Percentiles rank a stretch among this genome's conserved stretches.
These are phyloP conservation scores for Parnassius smintheus DNA, from an alignment of 2,888 invertebrate genomes.

Conservation along the genomic window DNA sequence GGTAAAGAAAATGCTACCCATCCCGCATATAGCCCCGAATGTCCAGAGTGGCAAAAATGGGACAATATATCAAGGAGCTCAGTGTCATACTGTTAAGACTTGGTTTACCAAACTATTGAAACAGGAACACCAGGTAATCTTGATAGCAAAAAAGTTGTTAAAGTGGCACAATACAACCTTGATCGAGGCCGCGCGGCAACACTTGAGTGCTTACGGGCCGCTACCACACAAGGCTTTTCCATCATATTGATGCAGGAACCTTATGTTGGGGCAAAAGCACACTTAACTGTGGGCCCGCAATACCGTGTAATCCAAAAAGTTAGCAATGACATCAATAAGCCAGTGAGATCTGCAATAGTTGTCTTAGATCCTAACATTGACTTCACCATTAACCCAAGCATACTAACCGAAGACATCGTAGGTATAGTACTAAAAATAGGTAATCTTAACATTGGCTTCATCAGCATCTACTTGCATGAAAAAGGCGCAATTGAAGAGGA, in stretches of 20 bases:
- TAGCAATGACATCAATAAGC: background rate
- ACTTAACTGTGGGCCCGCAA: background rate
- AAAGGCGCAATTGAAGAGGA: background rate
- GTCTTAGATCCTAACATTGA: background rate
- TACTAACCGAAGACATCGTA: background rate
- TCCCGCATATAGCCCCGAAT: background rate
- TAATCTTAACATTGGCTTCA: background rate
- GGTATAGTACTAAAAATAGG: background rate
- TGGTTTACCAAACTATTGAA: no score
- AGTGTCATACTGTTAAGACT: background rate
- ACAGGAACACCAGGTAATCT: no score
- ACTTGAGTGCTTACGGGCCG: background rate
- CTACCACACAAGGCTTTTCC: background rate
- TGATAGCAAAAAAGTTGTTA: no score
- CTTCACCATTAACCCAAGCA: background rate
- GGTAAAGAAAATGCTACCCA: background rate
- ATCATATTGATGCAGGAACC: background rate
- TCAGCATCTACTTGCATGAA: background rate
- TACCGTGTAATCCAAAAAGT: background rate
- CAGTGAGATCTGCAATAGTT: background rate
- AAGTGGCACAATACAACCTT: no score
- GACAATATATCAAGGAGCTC: background rate
- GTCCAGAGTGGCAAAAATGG: background rate
- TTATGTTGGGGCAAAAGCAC: background rate
- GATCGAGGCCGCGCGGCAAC: background rate